Evolutionary conservation across 2,113 vertebrate species (phyloP).

Genomic region (Gnathonemus longibarbis): DNA sequence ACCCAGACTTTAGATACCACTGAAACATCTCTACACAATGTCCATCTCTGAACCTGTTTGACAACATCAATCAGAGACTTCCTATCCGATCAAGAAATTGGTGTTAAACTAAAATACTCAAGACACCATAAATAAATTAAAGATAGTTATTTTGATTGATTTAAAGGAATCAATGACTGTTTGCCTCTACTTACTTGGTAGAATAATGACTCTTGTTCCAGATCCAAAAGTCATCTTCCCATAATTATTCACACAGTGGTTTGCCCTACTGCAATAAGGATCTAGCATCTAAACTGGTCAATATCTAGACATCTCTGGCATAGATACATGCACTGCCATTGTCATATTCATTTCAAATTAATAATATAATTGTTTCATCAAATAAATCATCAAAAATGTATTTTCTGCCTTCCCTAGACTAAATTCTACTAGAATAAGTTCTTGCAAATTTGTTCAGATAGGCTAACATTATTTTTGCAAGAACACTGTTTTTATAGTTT

Average conservation of each 20-base stretch:
- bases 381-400: neutral
- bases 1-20: neutral
- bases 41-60: neutral
- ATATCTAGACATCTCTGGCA: neutral
- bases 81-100: neutral
- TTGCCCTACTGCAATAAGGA: constrained; percentile 17
- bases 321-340: neutral
- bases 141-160: neutral
- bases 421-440: neutral
- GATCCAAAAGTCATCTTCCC: constrained; percentile 7
- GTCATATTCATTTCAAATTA: neutral
- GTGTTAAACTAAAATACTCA: neutral
- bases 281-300: neutral
- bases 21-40: neutral
- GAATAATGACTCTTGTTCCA: constrained; percentile 14
- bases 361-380: neutral
- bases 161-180: neutral
- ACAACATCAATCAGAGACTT: neutral
- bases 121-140: neutral
- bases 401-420: neutral
- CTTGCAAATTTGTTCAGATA: neutral
- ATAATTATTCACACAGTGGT: constrained; percentile 17
- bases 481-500: neutral
- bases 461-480: neutral
- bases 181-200: constrained; percentile 21